Evolutionary conservation across 2,888 invertebrate species (phyloP).

Genomic region (Galeruca laticollis): DNA sequence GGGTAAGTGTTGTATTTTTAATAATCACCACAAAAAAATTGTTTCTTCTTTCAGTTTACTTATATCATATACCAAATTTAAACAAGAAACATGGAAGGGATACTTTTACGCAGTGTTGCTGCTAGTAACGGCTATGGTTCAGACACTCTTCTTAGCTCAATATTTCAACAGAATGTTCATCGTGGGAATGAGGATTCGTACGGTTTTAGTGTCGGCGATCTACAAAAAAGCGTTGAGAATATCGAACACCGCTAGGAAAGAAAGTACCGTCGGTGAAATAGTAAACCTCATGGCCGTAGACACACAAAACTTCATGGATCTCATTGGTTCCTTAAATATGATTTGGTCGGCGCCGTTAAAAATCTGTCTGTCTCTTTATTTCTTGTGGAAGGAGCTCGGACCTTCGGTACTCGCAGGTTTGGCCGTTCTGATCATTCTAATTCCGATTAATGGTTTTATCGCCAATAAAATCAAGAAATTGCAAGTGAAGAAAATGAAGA

Average conservation of each 20-base stretch:
- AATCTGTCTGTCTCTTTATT: slow-evolving; percentile 86
- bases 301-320: slow-evolving; percentile 88
- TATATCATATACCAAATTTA: slow-evolving; percentile 76
- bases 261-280: slow-evolving; percentile 90
- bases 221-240: slow-evolving; percentile 87
- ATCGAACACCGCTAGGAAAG: slow-evolving; percentile 83
- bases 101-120: slow-evolving; percentile 84
- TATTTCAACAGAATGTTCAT: slow-evolving; percentile 93
- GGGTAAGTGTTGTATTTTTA: slow-evolving; percentile 70
- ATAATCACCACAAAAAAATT: neutral
- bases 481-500: slow-evolving; percentile 91
- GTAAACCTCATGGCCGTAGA: slow-evolving; percentile 94
- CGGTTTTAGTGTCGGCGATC: slow-evolving; percentile 89
- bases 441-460: slow-evolving; percentile 89
- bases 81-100: slow-evolving; percentile 85
- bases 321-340: slow-evolving; percentile 81
- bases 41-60: slow-evolving; percentile 71
- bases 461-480: slow-evolving; percentile 84
- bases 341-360: slow-evolving; percentile 87
- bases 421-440: slow-evolving; percentile 92
- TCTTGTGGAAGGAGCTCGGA: slow-evolving; percentile 86
- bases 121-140: slow-evolving; percentile 80
- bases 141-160: slow-evolving; percentile 88
- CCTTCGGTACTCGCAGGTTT: slow-evolving; percentile 93
- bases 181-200: slow-evolving; percentile 90